Conservation (phyloP, 30 jellyfish, hydroid and myxozoan species). For the Turritopsis rubra region DNA sequence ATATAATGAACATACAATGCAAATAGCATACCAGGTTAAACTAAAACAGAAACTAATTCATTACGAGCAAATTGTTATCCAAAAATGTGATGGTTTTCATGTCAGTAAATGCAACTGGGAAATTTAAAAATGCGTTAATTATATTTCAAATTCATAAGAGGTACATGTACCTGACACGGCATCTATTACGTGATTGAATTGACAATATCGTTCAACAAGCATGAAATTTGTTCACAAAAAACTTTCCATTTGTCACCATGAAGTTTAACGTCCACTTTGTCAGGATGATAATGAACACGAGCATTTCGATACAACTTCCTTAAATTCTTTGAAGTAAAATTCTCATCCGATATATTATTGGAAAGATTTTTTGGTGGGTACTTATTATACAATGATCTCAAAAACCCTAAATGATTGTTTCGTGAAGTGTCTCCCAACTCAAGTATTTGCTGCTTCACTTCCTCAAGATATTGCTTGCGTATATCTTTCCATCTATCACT, state of each 20-base stretch:
- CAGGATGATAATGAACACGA: slow-evolving; percentile 50
- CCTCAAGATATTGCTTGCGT: background rate
- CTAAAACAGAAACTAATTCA: too few relatives aligned
- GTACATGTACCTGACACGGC: background rate
- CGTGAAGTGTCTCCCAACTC: background rate
- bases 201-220: background rate
- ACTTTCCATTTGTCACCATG: slow-evolving; percentile 59
- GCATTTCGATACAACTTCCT: slow-evolving; percentile 34
- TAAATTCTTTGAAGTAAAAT: background rate
- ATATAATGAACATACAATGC: too few relatives aligned
- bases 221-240: slow-evolving; percentile 40
- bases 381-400: background rate
- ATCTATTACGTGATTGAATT: background rate
- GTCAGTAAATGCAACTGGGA: too few relatives aligned
- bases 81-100: too few relatives aligned
- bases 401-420: background rate
- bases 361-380: background rate
- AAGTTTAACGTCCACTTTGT: slow-evolving; percentile 27
- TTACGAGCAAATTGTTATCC: too few relatives aligned
- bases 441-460: background rate
- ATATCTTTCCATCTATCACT: slow-evolving; percentile 2
- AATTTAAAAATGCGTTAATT: too few relatives aligned
- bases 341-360: background rate
- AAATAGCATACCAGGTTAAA: too few relatives aligned
- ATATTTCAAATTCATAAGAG: background rate